Evolutionary conservation across 1,140 invertebrate genomes (phyloP), one percentile per base, ranked within the genome.

Genomic region (Tetraneura akinire): DNA sequence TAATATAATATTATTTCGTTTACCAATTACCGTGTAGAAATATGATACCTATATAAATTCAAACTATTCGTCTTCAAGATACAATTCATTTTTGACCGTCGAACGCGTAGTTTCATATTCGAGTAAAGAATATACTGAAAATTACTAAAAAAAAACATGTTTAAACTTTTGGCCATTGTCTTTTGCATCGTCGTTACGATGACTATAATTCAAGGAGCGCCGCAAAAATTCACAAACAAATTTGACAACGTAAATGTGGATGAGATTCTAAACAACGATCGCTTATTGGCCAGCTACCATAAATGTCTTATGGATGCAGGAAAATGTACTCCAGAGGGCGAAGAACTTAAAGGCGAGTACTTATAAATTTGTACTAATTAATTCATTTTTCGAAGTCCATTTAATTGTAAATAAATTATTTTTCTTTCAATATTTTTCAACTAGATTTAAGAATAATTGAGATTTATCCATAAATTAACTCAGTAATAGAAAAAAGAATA

Each of bases 171-270:
- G 14, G 29, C 49, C 23, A 18, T 60, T 18, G 68, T 47, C 21
- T n/a, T 8, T 53, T 73, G 51, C 51, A 9, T 74, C 18, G 21
- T 32, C 14, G 55, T 11, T 5, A 26, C 70, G 1, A 62, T 62
- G n/a, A 23, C 21, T 21, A 13, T 32, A 14, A 55, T 68, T 23
- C 76, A 51, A 14, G 57, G 76, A 29, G 42, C 66, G 29, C 66
- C 64, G n/a, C 42, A 66, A n/a, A 81, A 82, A 47, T 93, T 93
- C 83, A 91, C 91, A 0, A 89, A 88, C 23, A 92, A 91, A 85
- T 93, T 89, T 83, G 92, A 93, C 84, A 90, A 90, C 82, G 86
- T 93, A 45, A 86, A 93, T 84, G 29, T 93, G 16, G 88, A 92
- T 53, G 87, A 90, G 81, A 90, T 94, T 70, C 84, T 93, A 1